Base-by-base conservation (phyloP, 2,797 vertebrate genomes). In the Echeneis naucrates region DNA sequence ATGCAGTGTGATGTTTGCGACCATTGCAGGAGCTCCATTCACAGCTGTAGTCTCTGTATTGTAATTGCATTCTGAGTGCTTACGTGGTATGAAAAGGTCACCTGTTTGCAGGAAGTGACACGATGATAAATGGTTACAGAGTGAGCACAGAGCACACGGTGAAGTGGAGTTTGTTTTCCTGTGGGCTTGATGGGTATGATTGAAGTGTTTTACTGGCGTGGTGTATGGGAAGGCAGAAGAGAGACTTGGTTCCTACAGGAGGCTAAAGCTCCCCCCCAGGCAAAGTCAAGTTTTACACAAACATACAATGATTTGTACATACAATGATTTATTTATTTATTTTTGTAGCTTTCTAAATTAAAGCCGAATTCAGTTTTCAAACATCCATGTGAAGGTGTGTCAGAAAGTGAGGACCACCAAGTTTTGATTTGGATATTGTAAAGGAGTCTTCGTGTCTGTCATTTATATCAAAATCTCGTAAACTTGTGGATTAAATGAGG, bases 11-110 rank as follows among this genome's bases (percentile, higher is more conserved):
- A 73, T 21, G 38, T 74, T 37, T 51, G 54, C 66, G 66, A 74
- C 62, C 78, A 72, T 72, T 54, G 17, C 19, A n/a, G 21, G 72
- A 35, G 23, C 69, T 8, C 63, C 48, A 26, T 60, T 32, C 51
- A 19, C 68, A 69, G 65, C 68, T 73, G 3, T 45, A 50, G 72
- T 70, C 27, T 58, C 65, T 16, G n/a, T 57, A 8, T 77, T 78
- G 82, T 86, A 88, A 90, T 88, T 80, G 73, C 75, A 70, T 86
- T 76, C 54, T 78, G 76, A 88, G 83, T 79, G 78, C 72, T 69
- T 26, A 37, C 1, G 59, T 80, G 14, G 67, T 62, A 70, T 81
- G 73, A 82, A 91, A 92, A 92, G 87, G 88, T 89, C 74, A 59
- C 58, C 72, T 32, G 68, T 72, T 85, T 78, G 57, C 48, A 48